Conservation (phyloP, 2,888 invertebrate genomes). For the Agrotis exclamationis region DNA sequence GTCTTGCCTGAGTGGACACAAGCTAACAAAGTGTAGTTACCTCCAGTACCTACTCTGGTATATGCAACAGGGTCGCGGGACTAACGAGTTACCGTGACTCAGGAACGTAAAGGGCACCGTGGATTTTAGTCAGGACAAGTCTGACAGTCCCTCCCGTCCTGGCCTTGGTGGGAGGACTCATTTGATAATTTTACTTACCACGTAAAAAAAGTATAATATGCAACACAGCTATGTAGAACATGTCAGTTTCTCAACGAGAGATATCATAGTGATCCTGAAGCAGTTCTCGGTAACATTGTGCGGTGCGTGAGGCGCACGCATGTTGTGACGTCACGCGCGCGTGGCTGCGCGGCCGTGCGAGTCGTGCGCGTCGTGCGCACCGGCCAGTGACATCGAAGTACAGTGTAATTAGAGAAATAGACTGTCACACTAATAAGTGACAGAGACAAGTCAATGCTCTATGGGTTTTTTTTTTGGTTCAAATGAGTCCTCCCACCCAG, state of each 20-base stretch:
- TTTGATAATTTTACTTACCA: too few species aligned
- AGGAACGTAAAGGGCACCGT: too few species aligned
- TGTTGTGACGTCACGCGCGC: constrained; percentile 28
- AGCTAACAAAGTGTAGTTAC: too few species aligned
- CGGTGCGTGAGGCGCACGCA: constrained; percentile 36
- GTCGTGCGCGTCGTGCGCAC: constrained; percentile 1
- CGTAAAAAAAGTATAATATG: too few species aligned
- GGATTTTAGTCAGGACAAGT: too few species aligned
- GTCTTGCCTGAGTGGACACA: too few species aligned
- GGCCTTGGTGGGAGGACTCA: too few species aligned
- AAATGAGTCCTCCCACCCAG: too few species aligned
- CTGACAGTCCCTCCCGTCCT: too few species aligned
- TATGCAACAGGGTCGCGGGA: too few species aligned
- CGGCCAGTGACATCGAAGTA: background rate
- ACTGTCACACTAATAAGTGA: background rate
- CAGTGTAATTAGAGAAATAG: background rate
- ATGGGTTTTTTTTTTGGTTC: too few species aligned
- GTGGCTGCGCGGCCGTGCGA: constrained; percentile 13
- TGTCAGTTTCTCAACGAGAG: constrained; percentile 1
- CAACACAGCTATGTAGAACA: background rate
- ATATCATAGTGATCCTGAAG: background rate
- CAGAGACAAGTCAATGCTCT: background rate
- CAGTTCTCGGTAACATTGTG: background rate
- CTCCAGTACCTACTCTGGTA: background rate
- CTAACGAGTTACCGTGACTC: too few species aligned